phyloP scores from a whole-genome alignment of 2,113 vertebrate genomes.

The Petromus typicus region DNA sequence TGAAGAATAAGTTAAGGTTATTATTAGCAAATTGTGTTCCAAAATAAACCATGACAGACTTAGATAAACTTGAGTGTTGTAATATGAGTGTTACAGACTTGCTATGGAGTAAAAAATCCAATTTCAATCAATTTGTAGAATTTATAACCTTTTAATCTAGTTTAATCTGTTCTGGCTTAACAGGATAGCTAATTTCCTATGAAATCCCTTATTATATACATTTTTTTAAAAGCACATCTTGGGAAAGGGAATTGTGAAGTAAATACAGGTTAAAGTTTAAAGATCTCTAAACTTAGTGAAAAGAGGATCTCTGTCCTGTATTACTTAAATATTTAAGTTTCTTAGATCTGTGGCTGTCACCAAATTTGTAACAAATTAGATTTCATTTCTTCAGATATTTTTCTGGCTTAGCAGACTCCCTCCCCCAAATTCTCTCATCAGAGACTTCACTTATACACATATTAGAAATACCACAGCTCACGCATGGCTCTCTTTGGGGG shows the following conservation, averaged over 20 bases:
- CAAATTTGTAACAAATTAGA: background rate
- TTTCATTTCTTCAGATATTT: conserved; percentile 28
- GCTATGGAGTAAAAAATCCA: conserved; percentile 49
- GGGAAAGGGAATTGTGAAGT: background rate
- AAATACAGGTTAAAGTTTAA: conserved; percentile 10
- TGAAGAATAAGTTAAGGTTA: conserved; percentile 69
- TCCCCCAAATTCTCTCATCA: background rate
- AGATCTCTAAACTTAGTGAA: background rate
- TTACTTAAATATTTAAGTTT: conserved; percentile 54
- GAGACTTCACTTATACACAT: background rate
- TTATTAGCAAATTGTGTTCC: conserved; percentile 67
- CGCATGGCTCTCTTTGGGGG: background rate
- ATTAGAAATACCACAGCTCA: background rate
- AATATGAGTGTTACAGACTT: background rate
- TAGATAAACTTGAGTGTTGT: conserved; percentile 41
- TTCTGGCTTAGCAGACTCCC: background rate
- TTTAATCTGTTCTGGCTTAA: conserved; percentile 51
- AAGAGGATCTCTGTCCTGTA: background rate
- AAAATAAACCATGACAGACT: conserved; percentile 69
- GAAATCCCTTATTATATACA: conserved; percentile 4
- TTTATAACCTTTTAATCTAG: conserved; percentile 67
- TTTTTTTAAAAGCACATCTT: background rate
- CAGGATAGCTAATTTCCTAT: conserved; percentile 44
- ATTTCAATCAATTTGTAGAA: conserved; percentile 72
- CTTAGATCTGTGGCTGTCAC: conserved; percentile 14